A percentile compares a stretch with the other conserved stretches of the same genome.
Conservation (phyloP, 1,140 invertebrate species). For the Pogonognathellus flavescens region DNA sequence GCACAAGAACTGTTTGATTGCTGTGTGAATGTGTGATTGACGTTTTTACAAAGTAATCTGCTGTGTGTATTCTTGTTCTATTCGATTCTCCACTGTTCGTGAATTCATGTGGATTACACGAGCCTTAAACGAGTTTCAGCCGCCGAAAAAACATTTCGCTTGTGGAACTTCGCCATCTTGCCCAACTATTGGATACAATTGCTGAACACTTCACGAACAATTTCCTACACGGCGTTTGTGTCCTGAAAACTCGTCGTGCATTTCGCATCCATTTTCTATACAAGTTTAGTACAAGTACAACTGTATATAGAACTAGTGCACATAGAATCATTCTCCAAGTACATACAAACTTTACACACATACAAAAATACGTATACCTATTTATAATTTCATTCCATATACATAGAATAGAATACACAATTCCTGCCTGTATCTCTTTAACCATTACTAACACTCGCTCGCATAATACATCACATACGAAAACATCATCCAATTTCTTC, state of each 20-base stretch:
- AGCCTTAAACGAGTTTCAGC: background rate
- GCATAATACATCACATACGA: background rate
- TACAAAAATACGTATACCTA: too few species aligned
- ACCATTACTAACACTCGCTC: background rate
- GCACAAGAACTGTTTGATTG: too few species aligned
- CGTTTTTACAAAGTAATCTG: background rate
- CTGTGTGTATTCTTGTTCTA: background rate
- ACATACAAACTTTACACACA: too few species aligned
- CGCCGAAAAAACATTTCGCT: background rate
- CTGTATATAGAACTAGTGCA: too few species aligned
- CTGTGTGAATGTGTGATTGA: too few species aligned
- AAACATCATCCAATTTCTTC: background rate
- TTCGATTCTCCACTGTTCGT: background rate
- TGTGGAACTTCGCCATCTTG: background rate
- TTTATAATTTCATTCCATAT: too few species aligned
- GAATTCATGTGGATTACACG: background rate
- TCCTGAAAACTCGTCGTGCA: background rate
- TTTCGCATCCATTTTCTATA: slow-evolving; percentile 28
- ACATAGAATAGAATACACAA: too few species aligned
- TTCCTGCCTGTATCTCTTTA: too few species aligned
- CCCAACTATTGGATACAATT: background rate
- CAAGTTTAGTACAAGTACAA: too few species aligned
- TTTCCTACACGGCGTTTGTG: background rate
- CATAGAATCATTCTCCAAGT: too few species aligned
- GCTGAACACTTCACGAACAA: background rate